A percentile compares a stretch with the other conserved stretches of the same genome.
These are phyloP conservation scores for Drosophila auraria DNA, from an alignment of 1,140 invertebrate species.

Conservation along the genomic window DNA sequence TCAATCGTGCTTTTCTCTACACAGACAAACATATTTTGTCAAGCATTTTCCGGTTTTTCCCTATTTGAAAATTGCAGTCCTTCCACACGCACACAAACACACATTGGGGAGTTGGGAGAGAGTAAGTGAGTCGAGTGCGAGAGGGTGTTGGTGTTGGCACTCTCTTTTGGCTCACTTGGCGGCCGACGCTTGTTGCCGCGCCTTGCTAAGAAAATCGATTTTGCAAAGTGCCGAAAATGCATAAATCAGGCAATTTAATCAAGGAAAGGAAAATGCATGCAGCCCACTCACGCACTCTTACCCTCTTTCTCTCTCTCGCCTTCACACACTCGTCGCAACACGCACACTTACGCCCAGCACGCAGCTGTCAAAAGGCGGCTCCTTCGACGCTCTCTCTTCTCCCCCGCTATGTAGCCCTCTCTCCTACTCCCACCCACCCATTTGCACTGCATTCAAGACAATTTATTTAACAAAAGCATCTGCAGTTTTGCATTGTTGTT, in stretches of 20 bases:
- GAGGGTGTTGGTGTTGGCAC: constrained; percentile 45
- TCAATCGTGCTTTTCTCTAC: constrained; percentile 56
- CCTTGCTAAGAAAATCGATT: constrained; percentile 81
- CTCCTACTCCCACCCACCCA: constrained; percentile 33
- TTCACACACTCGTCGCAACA: constrained; percentile 16
- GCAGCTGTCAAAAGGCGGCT: constrained; percentile 50
- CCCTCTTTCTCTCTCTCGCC: constrained; percentile 11
- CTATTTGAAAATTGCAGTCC: constrained; percentile 77
- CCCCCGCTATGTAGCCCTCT: constrained; percentile 7
- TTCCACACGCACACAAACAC: constrained; percentile 54
- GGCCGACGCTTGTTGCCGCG: constrained; percentile 77
- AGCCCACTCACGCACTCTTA: constrained; percentile 43
- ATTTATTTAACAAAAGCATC: constrained; percentile 68
- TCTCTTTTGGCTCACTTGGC: constrained; percentile 52
- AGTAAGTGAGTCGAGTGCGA: constrained; percentile 39
- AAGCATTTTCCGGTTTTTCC: constrained; percentile 81
- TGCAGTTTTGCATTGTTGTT: constrained; percentile 52
- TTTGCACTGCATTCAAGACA: constrained; percentile 50
- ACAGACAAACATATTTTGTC: constrained; percentile 67
- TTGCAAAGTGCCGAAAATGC: constrained; percentile 70
- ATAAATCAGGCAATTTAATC: constrained; percentile 72
- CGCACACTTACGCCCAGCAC: constrained; percentile 30
- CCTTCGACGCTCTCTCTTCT: constrained; percentile 11
- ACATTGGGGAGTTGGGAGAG: constrained; percentile 34
- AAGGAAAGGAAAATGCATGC: constrained; percentile 46